A percentile compares a stretch with the other conserved stretches of the same genome.
These are phyloP conservation scores for Aquatica leii DNA, from an alignment of 2,888 invertebrate species.

Conservation along the genomic window DNA sequence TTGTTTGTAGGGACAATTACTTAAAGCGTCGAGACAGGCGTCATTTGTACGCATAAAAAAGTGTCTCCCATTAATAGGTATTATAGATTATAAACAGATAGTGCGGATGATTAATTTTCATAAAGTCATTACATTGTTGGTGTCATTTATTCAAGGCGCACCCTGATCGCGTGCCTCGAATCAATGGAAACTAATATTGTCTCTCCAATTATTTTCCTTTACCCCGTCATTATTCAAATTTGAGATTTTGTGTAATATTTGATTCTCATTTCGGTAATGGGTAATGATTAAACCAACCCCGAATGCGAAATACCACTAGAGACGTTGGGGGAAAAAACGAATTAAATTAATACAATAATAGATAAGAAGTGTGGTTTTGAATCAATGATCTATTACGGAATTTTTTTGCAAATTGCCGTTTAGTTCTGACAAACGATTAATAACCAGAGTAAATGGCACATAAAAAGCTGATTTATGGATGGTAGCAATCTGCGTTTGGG, in stretches of 20 bases:
- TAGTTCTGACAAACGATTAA: conserved; percentile 59
- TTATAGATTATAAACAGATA: conserved; percentile 49
- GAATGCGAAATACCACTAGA: background rate
- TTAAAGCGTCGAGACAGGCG: background rate
- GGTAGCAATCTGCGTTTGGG: conserved; percentile 52
- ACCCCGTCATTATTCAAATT: conserved; percentile 50
- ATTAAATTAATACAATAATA: conserved; percentile 40
- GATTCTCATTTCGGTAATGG: conserved; percentile 53
- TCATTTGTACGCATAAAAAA: conserved; percentile 9
- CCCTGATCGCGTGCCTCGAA: conserved; percentile 53
- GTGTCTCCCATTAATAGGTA: conserved; percentile 38
- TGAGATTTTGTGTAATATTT: conserved; percentile 55
- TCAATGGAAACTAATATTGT: conserved; percentile 54
- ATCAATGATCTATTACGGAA: conserved; percentile 51
- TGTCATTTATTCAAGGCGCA: conserved; percentile 51
- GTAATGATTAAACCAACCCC: conserved; percentile 11
- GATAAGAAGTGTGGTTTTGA: conserved; percentile 44
- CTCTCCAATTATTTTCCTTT: conserved; percentile 38
- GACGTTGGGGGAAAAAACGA: conserved; percentile 22
- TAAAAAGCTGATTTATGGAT: conserved; percentile 60
- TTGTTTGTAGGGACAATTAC: no score
- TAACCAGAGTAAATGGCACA: conserved; percentile 60
- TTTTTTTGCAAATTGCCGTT: conserved; percentile 54
- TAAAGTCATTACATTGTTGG: conserved; percentile 51
- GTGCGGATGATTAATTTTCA: conserved; percentile 52